Evolutionary conservation across 2,113 vertebrate species (phyloP), one percentile per base, ranked within the genome.

Genomic region (Charina bottae): DNA sequence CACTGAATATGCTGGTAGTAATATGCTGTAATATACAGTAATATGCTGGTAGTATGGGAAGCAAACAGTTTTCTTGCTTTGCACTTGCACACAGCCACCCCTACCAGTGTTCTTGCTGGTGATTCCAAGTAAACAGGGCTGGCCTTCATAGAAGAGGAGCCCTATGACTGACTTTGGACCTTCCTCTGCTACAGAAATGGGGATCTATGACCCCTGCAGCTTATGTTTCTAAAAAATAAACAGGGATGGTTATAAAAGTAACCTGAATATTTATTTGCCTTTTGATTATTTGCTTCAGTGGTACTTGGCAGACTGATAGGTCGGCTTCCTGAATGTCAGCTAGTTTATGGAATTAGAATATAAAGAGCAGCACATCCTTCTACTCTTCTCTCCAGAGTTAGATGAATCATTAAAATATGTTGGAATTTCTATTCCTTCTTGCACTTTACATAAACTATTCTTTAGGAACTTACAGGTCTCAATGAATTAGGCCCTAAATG

Each of bases 181-280:
- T 21, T 58, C 6, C 58, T 58, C 55, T 87, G 54, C 91, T 95
- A 56, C 90, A 90, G 86, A 92, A 95, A 64, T 46, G 26, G 37
- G 91, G 85, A 94, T 93, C 23, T 17, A 89, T 46, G 0, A 21
- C 91, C 83, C 42, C 21, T 94, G 94, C 89, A 56, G 93, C 83
- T 72, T 78, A 15, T 92, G 78, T 93, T 93, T 93, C 91, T 91
- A 83, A 84, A 89, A 97, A 97, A 95, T 92, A 96, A 97, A 49
- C 90, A 94, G 59, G 49, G 72, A 94, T 59, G 58, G 95, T 92
- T 96, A 93, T 93, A 95, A 93, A 95, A 93, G 92, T 93, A 95
- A 96, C 95, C 90, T 94, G 94, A 89, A 11, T 95, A 92, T 97
- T 96, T 97, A 94, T 97, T 97, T 96, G 87, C 4, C 9, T 93